A percentile compares a stretch with the other conserved stretches of the same genome.
These are phyloP conservation scores for Sipha maydis DNA, from an alignment of 2,888 invertebrate genomes.

Conservation along the genomic window DNA sequence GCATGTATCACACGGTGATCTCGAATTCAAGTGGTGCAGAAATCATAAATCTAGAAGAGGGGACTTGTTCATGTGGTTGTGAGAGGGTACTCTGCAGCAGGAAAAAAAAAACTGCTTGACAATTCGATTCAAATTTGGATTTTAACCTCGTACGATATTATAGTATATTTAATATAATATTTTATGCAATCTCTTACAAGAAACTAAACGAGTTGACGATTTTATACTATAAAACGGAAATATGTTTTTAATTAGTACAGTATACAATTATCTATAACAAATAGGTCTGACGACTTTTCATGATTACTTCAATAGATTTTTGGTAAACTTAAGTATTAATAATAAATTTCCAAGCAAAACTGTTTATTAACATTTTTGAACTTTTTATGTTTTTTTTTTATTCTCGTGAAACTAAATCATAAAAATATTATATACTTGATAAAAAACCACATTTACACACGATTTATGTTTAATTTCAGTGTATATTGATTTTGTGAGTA, in stretches of 20 bases:
- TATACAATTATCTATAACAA: too few relatives aligned
- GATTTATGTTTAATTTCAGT: neutral
- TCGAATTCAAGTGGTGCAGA: conserved; percentile 42
- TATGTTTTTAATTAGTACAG: too few relatives aligned
- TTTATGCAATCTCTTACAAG: neutral
- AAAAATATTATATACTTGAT: too few relatives aligned
- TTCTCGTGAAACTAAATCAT: too few relatives aligned
- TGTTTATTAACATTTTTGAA: too few relatives aligned
- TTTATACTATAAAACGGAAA: too few relatives aligned
- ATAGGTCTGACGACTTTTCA: too few relatives aligned
- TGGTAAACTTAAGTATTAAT: too few relatives aligned
- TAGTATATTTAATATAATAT: neutral
- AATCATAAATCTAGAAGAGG: conserved; percentile 23
- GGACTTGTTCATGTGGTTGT: conserved; percentile 14
- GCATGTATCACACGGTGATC: neutral
- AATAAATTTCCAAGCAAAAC: too few relatives aligned
- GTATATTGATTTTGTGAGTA: neutral
- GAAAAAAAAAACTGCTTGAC: neutral
- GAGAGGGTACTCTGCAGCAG: neutral
- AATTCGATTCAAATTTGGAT: neutral
- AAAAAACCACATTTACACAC: too few relatives aligned
- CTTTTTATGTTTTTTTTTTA: too few relatives aligned
- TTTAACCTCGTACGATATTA: neutral
- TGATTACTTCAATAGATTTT: too few relatives aligned
- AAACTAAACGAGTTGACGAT: neutral